These are phyloP conservation scores for Labrus mixtus DNA, from an alignment of 2,113 vertebrate species.

Conservation along the genomic window DNA sequence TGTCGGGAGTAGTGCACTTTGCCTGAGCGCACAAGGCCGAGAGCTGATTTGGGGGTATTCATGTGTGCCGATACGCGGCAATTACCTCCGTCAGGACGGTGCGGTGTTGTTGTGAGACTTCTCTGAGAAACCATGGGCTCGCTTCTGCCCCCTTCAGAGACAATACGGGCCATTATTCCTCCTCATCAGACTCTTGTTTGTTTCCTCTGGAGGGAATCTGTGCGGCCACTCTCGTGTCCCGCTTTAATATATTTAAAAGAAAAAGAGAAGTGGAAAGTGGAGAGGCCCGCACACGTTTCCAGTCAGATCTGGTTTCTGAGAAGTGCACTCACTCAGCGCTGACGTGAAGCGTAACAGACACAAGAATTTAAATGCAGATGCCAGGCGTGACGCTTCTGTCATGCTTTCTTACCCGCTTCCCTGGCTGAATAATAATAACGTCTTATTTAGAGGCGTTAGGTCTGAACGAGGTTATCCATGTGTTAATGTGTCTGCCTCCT, in stretches of 20 bases:
- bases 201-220: slow-evolving; percentile 38
- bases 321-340: slow-evolving; percentile 20
- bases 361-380: slow-evolving; percentile 49
- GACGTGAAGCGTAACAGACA: slow-evolving; percentile 38
- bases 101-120: slow-evolving; percentile 41
- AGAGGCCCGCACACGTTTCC: slow-evolving; percentile 11
- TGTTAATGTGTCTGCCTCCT: slow-evolving; percentile 28
- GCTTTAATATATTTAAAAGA: not conserved
- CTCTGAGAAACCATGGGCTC: slow-evolving; percentile 48
- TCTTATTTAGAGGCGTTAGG: slow-evolving; percentile 23
- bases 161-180: slow-evolving; percentile 52
- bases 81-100: slow-evolving; percentile 47
- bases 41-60: slow-evolving; percentile 65
- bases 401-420: not conserved
- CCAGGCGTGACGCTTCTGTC: slow-evolving; percentile 32
- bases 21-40: slow-evolving; percentile 39
- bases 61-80: slow-evolving; percentile 51
- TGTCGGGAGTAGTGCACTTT: slow-evolving; percentile 63
- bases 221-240: not conserved
- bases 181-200: slow-evolving; percentile 52
- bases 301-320: slow-evolving; percentile 34
- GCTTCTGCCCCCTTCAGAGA: slow-evolving; percentile 35
- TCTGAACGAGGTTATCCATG: slow-evolving; percentile 28
- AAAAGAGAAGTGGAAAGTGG: slow-evolving; percentile 16
- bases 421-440: slow-evolving; percentile 35